Percentiles rank a stretch among this genome's conserved stretches.
Conservation (phyloP, 2,113 vertebrate genomes). For the Pseudorectes ferrugineus region DNA sequence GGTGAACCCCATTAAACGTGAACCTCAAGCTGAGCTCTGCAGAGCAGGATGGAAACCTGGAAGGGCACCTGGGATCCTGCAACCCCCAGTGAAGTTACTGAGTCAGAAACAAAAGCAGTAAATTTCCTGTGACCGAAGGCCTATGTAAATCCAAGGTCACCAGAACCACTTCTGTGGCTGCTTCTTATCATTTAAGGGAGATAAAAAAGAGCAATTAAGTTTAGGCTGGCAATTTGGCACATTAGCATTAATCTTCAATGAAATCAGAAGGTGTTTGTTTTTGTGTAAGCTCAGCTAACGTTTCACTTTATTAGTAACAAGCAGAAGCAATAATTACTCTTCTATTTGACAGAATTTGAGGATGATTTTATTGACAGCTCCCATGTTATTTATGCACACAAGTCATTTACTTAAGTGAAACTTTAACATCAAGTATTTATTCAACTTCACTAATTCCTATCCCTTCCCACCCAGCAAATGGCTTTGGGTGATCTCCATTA, state of each 20-base stretch:
- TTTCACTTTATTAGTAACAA: conserved; percentile 25
- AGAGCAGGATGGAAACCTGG: neutral
- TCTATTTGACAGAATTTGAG: neutral
- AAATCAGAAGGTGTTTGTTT: conserved; percentile 49
- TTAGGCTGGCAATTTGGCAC: conserved; percentile 40
- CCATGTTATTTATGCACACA: neutral
- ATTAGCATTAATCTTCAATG: conserved; percentile 55
- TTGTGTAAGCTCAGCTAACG: neutral
- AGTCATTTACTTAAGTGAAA: neutral
- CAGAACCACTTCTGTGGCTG: neutral
- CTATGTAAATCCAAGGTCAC: conserved; percentile 3
- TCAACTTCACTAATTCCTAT: neutral
- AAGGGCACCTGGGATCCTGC: neutral
- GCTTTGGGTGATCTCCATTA: neutral
- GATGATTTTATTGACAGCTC: conserved; percentile 30
- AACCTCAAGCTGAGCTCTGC: neutral
- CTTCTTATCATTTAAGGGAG: conserved; percentile 46
- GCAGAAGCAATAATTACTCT: conserved; percentile 33
- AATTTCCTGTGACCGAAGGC: neutral
- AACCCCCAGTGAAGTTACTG: fast-evolving
- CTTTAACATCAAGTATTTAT: neutral
- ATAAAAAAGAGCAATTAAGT: conserved; percentile 67
- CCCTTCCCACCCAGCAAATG: neutral
- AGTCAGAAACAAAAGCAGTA: neutral
- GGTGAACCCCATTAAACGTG: neutral